Base-by-base conservation (phyloP, 2,113 vertebrate species). In the Pantherophis guttatus region DNA sequence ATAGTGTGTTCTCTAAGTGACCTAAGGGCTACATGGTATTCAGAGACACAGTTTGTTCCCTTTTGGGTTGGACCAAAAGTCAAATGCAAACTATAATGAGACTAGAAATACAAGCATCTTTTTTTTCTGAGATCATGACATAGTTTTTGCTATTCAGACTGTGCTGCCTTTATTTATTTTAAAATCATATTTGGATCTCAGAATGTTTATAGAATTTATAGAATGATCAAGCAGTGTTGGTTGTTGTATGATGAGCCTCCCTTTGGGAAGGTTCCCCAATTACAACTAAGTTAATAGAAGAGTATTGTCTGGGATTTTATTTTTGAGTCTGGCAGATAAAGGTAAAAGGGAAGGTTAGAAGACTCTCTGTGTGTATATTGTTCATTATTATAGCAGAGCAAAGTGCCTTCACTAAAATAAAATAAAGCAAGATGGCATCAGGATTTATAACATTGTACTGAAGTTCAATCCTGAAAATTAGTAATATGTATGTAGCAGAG, bases 401-500 rank as follows among this genome's bases (percentile, higher is more conserved):
- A 86, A 85, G 10, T 48, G n/a, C 29, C 50, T 91, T 19, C 29
- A 86, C 70, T 81, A 19, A 39, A 62, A 65, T 24, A 55, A 81
- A 48, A 86, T 19, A 58, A 92, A 70, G 39, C 8, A 87, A 12
- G 57, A 50, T 50, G 70, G n/a, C 26, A 5, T 23, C 21, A 48
- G 26, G 53, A 17, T 44, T 86, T 54, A 48, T 12, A 44, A 57
- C 15, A 21, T 2, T 52, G 53, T 26, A 65, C 15, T 90, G 19
- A 29, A 92, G 26, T 59, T 88, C 91, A 59, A 11, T 52, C 26
- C 29, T 33, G 12, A 50, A 19, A 33, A 24, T 52, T 92, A 29
- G 21, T 87, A 62, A 26, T 62, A 26, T 93, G 92, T 55, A 89
- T 87, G 86, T 24, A 11, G 81, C 59, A 91, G 93, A 89, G 75